These are phyloP conservation scores for Nannobrachium achirus DNA, from an alignment of 2,113 vertebrate species.

Conservation along the genomic window DNA sequence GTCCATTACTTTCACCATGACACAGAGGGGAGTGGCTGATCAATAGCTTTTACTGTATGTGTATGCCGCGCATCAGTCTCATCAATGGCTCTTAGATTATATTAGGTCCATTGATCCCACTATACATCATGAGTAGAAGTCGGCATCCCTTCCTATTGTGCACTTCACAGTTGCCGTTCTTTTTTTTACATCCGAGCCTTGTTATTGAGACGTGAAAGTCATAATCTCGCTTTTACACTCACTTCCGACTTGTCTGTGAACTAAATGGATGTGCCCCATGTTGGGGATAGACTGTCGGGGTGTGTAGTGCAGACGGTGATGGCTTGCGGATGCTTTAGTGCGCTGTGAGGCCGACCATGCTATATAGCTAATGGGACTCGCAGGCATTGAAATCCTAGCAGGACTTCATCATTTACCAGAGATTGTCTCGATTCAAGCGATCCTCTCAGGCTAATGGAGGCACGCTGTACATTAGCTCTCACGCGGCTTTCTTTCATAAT, in stretches of 20 bases:
- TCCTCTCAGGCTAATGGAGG: slow-evolving; percentile 69
- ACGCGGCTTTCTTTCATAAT: slow-evolving; percentile 64
- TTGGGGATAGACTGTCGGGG: slow-evolving; percentile 49
- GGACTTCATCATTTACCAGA: slow-evolving; percentile 67
- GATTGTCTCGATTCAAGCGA: slow-evolving; percentile 57
- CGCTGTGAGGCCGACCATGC: slow-evolving; percentile 58
- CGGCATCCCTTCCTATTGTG: slow-evolving; percentile 15
- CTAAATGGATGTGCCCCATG: slow-evolving; percentile 70
- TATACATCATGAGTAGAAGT: slow-evolving; percentile 29
- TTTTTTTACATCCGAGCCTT: slow-evolving; percentile 27
- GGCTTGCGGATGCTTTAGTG: slow-evolving; percentile 70
- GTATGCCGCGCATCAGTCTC: slow-evolving; percentile 45
- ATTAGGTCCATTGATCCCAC: slow-evolving; percentile 33
- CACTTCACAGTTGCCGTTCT: slow-evolving; percentile 20
- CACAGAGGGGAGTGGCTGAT: slow-evolving; percentile 52
- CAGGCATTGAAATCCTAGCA: slow-evolving; percentile 74
- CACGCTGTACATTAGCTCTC: slow-evolving; percentile 66
- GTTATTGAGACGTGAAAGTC: slow-evolving; percentile 37
- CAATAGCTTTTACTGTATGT: slow-evolving; percentile 65
- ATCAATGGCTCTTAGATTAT: slow-evolving; percentile 48
- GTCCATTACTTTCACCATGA: slow-evolving; percentile 52
- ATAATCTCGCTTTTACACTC: slow-evolving; percentile 51
- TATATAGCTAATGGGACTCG: slow-evolving; percentile 69
- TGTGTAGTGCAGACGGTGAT: slow-evolving; percentile 71
- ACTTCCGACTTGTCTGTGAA: slow-evolving; percentile 43